Conservation (phyloP, 2,797 vertebrate species). For the Malurus splendens region DNA sequence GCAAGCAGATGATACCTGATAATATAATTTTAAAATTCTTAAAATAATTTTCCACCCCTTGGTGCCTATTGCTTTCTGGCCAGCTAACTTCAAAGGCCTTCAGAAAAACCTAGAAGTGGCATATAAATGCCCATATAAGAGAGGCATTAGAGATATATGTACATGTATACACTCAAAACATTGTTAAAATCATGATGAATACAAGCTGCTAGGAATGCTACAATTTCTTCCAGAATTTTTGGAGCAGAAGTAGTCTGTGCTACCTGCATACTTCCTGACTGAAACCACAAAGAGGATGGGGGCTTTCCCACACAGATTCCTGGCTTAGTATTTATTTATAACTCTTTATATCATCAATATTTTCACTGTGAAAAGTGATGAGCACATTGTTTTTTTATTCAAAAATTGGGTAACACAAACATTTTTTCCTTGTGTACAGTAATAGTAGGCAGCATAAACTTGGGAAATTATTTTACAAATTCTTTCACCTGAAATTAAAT, state of each 20-base stretch:
- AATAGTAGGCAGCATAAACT: neutral
- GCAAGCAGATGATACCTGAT: slow-evolving; percentile 59
- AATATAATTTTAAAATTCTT: slow-evolving; percentile 46
- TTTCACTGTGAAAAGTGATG: slow-evolving; percentile 34
- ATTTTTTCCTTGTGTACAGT: neutral
- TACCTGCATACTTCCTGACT: slow-evolving; percentile 6
- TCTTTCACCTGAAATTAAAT: slow-evolving; percentile 22
- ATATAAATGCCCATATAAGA: neutral
- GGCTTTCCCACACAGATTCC: slow-evolving; percentile 47
- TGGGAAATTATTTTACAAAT: neutral
- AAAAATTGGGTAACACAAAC: neutral
- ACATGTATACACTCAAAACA: neutral
- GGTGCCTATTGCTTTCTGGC: neutral
- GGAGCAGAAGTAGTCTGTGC: neutral
- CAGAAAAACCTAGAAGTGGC: slow-evolving; percentile 21
- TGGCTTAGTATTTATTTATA: slow-evolving; percentile 52
- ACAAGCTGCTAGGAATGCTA: neutral
- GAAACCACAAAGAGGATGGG: neutral
- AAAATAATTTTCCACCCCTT: slow-evolving; percentile 54
- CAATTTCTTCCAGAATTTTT: neutral
- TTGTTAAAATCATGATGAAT: slow-evolving; percentile 27
- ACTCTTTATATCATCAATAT: slow-evolving; percentile 16
- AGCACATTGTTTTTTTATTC: neutral
- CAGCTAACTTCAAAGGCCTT: slow-evolving; percentile 49
- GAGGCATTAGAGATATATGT: neutral